A percentile compares a stretch with the other conserved stretches of the same genome.
Conservation (phyloP, 2,797 vertebrate species). For the Ptychadena robeensis region DNA sequence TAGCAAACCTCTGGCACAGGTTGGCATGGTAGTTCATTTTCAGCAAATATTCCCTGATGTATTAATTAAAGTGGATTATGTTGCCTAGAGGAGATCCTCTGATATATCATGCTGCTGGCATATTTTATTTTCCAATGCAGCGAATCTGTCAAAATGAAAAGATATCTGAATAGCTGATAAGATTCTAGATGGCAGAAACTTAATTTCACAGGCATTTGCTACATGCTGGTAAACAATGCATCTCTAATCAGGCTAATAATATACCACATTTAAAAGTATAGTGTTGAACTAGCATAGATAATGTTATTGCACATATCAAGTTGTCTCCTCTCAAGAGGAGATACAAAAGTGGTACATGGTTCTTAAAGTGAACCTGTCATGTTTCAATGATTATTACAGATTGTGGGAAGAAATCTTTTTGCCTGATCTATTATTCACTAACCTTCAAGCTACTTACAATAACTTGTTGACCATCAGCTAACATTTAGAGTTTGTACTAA, state of each 20-base stretch:
- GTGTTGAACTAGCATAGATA: too few relatives aligned
- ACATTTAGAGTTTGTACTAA: too few relatives aligned
- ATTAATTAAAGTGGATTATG: constrained; percentile 31
- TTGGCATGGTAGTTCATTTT: background rate
- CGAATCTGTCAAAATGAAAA: constrained; percentile 15
- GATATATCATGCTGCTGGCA: constrained; percentile 19
- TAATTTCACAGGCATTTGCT: background rate
- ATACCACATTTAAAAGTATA: background rate
- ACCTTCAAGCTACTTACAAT: too few relatives aligned
- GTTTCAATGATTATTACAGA: too few relatives aligned
- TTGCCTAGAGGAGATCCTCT: background rate
- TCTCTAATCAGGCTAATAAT: background rate
- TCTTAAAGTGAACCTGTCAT: too few relatives aligned
- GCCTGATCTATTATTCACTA: too few relatives aligned
- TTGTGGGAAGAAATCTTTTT: too few relatives aligned
- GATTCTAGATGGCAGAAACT: constrained; percentile 6
- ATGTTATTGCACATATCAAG: too few relatives aligned
- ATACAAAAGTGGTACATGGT: too few relatives aligned
- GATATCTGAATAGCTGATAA: constrained; percentile 20
- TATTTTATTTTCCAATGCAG: constrained; percentile 12
- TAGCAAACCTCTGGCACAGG: background rate
- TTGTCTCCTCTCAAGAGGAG: too few relatives aligned
- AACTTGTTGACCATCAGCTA: too few relatives aligned
- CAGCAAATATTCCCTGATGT: constrained; percentile 22
- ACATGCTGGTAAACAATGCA: background rate